phyloP scores from a whole-genome alignment of 2,888 invertebrate species.

The Ophioninae sp. region DNA sequence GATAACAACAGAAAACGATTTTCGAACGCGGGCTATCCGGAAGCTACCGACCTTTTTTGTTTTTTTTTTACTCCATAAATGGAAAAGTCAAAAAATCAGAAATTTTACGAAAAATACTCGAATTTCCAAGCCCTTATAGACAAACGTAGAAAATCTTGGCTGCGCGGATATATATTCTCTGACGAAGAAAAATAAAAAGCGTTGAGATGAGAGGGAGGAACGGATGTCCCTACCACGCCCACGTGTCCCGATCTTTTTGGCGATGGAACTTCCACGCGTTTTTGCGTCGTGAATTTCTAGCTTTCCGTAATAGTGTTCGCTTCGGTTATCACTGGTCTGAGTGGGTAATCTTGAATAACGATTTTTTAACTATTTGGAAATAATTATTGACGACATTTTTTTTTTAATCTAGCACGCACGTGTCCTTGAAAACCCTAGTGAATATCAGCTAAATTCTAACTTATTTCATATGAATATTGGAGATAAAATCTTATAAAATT shows the following conservation, averaged over 20 bases:
- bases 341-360: neutral
- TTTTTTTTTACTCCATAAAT: neutral
- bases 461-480: too few species aligned
- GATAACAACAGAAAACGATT: conserved; percentile 9
- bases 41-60: neutral
- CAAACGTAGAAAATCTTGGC: conserved; percentile 50
- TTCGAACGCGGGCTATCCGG: conserved; percentile 52
- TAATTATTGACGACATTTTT: too few species aligned
- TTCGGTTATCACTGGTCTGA: neutral
- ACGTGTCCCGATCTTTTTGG: conserved; percentile 60
- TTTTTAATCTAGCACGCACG: too few species aligned
- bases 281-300: conserved; percentile 11
- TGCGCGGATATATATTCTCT: conserved; percentile 55
- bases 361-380: too few species aligned
- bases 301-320: neutral
- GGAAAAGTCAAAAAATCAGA: conserved; percentile 18
- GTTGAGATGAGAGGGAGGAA: conserved; percentile 51
- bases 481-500: too few species aligned
- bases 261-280: conserved; percentile 57
- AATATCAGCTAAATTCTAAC: too few species aligned
- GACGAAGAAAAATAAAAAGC: conserved; percentile 52
- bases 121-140: conserved; percentile 48
- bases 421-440: too few species aligned
- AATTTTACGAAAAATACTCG: conserved; percentile 50
- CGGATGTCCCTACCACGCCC: conserved; percentile 61